Conservation (phyloP, 2,113 vertebrate species). For the Pseudorectes ferrugineus region DNA sequence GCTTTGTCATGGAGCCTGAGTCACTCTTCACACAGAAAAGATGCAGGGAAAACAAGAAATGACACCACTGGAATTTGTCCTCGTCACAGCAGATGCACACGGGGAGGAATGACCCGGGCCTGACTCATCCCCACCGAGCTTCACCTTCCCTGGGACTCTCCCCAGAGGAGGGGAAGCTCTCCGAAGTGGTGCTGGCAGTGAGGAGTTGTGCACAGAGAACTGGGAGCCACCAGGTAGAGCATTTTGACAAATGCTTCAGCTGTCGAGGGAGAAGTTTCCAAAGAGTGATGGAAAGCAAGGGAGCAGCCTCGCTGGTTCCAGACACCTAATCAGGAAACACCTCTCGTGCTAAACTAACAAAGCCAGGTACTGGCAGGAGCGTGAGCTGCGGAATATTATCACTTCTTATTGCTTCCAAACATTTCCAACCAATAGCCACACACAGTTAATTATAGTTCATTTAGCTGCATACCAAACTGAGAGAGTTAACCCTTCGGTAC, state of each 20-base stretch:
- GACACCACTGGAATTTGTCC: neutral
- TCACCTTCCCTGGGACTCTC: neutral
- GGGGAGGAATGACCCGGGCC: neutral
- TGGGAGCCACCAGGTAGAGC: neutral
- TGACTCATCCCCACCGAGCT: slow-evolving; percentile 13
- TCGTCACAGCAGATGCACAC: neutral
- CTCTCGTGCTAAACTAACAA: slow-evolving; percentile 16
- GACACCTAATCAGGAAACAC: slow-evolving; percentile 47
- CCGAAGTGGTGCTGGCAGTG: neutral
- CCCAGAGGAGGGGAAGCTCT: neutral
- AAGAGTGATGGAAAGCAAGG: neutral
- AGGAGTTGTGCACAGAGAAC: neutral
- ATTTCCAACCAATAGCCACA: slow-evolving; percentile 1
- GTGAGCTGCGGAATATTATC: neutral
- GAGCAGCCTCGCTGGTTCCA: neutral
- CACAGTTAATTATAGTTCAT: neutral
- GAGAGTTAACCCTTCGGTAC: neutral
- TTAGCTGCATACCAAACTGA: neutral
- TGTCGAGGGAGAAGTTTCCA: neutral
- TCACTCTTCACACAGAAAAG: neutral
- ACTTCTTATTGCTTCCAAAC: slow-evolving; percentile 4
- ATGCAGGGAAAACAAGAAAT: neutral
- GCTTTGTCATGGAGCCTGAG: neutral
- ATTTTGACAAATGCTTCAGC: neutral
- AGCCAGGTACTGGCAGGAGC: slow-evolving; percentile 13